These are phyloP conservation scores for Carassius gibelio DNA, from an alignment of 2,113 vertebrate genomes.

Conservation along the genomic window DNA sequence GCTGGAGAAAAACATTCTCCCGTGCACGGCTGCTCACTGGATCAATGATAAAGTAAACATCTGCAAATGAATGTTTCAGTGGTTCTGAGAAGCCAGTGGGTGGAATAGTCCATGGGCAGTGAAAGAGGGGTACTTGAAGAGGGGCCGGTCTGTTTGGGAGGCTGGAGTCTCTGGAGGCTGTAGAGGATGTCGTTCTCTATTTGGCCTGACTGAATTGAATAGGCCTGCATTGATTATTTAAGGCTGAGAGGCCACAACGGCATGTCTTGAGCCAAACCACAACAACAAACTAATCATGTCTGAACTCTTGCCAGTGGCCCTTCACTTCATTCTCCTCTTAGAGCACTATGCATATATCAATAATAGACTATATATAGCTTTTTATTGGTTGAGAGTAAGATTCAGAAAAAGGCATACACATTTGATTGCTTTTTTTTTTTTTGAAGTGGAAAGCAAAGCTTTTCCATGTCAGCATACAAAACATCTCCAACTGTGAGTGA, in stretches of 20 bases:
- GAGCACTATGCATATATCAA: background rate
- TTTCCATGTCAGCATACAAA: slow-evolving; percentile 46
- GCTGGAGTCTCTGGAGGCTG: slow-evolving; percentile 13
- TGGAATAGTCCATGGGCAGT: background rate
- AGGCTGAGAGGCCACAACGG: slow-evolving; percentile 6
- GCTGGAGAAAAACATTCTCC: slow-evolving; percentile 7
- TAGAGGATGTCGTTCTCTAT: slow-evolving; percentile 20
- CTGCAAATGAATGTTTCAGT: background rate
- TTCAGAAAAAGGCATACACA: background rate
- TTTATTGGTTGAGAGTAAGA: background rate
- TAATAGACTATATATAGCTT: background rate
- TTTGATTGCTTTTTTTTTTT: background rate
- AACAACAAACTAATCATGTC: background rate
- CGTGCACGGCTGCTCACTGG: slow-evolving; percentile 1
- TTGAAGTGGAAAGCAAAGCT: slow-evolving; percentile 37
- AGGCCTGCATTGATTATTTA: slow-evolving; percentile 35
- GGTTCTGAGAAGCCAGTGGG: slow-evolving; percentile 23
- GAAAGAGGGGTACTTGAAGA: slow-evolving; percentile 22
- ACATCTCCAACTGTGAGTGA: background rate
- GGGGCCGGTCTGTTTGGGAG: background rate
- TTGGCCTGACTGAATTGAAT: slow-evolving; percentile 4
- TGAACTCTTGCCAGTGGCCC: background rate
- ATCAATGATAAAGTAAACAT: slow-evolving; percentile 36
- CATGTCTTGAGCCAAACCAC: slow-evolving; percentile 7
- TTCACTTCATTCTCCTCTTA: background rate